Base-by-base conservation (phyloP, 2,113 vertebrate species). In the Micronisus gabar region DNA sequence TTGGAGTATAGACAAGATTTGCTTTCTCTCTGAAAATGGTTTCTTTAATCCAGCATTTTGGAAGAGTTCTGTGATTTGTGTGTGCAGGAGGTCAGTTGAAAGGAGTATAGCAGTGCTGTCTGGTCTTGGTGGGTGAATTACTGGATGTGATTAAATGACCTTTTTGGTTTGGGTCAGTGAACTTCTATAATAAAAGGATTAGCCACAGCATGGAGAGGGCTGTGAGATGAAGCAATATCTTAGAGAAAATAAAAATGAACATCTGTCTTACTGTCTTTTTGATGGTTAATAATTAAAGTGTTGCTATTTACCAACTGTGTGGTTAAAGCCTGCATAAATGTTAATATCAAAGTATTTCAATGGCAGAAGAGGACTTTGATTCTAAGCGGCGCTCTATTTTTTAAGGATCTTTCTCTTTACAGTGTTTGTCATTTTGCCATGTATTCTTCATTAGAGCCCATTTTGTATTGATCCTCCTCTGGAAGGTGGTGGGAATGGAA, bases 141-240 rank as follows among this genome's bases (percentile, higher is more conserved):
- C 93, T 94, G 93, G 83, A 45, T 87, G 86, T 89, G 94, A 95
- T 95, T 94, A 89, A 94, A 93, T 85, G 89, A 96, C 91, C 94
- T 94, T 70, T 81, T 50, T 40, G 81, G 16, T 95, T 91, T 80
- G 89, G 93, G 91, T 95, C 95, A 76, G 70, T 41, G 89, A 48
- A 65, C 78, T 94, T 89, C 68, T 78, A 1, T 89, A 81, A 75
- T 91, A 15, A 81, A 90, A 85, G 86, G 48, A 62, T 73, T 41
- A 41, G 73, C 72, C 9, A 19, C 76, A 74, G 15, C 61, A 13
- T 2, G 47, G 72, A 88, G 84, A 53, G 45, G 58, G 78, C 81
- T 66, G 58, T 11, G 88, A 91, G 91, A 40, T 65, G 86, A 63
- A 38, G 50, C 52, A 66, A 0, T 15, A 56, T 14, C 36, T 22